Conservation (phyloP, 92 coral and sea anemone genomes). For the Actinostola sp. region DNA sequence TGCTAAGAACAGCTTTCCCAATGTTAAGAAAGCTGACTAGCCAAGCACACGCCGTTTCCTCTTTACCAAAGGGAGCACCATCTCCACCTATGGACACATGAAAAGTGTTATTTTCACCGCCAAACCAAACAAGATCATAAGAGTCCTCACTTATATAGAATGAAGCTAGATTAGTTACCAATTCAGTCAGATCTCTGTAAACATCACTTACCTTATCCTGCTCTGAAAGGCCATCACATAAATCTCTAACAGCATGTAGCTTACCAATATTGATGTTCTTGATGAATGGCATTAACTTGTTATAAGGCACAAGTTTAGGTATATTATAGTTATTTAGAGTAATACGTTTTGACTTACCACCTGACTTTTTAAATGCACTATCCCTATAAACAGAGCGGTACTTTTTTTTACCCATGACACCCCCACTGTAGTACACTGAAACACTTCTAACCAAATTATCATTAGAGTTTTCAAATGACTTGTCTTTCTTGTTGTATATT, state of each 20-base stretch:
- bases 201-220: slow-evolving; percentile 43
- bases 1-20: slow-evolving; percentile 52
- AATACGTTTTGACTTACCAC: slow-evolving; percentile 39
- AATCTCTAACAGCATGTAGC: slow-evolving; percentile 38
- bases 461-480: not conserved
- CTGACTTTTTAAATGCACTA: slow-evolving; percentile 12
- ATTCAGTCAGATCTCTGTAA: slow-evolving; percentile 42
- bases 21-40: slow-evolving; percentile 51
- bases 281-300: slow-evolving; percentile 47
- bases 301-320: slow-evolving; percentile 58
- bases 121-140: slow-evolving; percentile 45
- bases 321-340: slow-evolving; percentile 24
- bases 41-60: slow-evolving; percentile 60
- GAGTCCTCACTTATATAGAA: slow-evolving; percentile 40
- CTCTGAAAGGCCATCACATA: slow-evolving; percentile 43
- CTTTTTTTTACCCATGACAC: slow-evolving; percentile 71
- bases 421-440: slow-evolving; percentile 61
- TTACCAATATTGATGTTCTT: slow-evolving; percentile 56
- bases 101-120: slow-evolving; percentile 36
- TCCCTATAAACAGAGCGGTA: slow-evolving; percentile 50
- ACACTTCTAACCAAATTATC: slow-evolving; percentile 4
- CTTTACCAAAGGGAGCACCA: slow-evolving; percentile 68
- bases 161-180: slow-evolving; percentile 34
- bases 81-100: slow-evolving; percentile 50
- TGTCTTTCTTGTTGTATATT: not conserved